Evolutionary conservation across 2,888 invertebrate genomes (phyloP).

Genomic region (Euzetes globulus): DNA sequence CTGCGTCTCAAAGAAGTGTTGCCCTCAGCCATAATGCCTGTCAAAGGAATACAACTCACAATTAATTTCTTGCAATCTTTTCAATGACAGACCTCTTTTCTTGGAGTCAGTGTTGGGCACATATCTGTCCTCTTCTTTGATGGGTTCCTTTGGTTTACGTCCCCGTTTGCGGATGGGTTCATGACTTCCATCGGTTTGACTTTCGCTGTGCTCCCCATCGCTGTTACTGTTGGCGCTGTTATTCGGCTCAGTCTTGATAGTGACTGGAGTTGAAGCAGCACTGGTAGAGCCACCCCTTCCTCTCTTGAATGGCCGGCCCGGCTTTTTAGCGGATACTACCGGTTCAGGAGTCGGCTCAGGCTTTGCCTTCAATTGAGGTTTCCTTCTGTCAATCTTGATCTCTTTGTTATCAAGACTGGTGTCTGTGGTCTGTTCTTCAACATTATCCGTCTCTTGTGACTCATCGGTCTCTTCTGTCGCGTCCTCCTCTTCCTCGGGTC

Average conservation of each 20-base stretch:
- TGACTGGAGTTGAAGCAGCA: neutral
- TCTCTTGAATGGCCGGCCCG: slow-evolving; percentile 4
- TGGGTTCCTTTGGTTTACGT: slow-evolving; percentile 28
- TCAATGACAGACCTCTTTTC: slow-evolving; percentile 20
- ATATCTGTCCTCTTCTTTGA: slow-evolving; percentile 28
- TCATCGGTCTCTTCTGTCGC: neutral
- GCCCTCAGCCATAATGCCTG: slow-evolving; percentile 13
- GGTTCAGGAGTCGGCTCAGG: neutral
- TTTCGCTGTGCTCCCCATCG: neutral
- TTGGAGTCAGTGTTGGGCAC: slow-evolving; percentile 15
- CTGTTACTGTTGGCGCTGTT: neutral
- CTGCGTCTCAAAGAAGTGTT: slow-evolving; percentile 32
- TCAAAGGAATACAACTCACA: neutral
- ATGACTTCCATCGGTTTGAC: neutral
- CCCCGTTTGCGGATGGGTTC: slow-evolving; percentile 20
- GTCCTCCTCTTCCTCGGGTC: neutral
- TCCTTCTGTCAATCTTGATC: slow-evolving; percentile 11
- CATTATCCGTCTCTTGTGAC: neutral
- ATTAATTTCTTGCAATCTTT: no score
- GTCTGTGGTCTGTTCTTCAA: neutral
- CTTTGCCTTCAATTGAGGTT: slow-evolving; percentile 14
- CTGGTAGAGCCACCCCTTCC: neutral
- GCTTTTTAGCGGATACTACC: neutral
- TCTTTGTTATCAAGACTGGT: neutral
- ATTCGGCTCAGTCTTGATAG: neutral